Evolutionary conservation across 2,888 invertebrate genomes (phyloP), one percentile per base, ranked within the genome.

Genomic region (Griposia aprilina): DNA sequence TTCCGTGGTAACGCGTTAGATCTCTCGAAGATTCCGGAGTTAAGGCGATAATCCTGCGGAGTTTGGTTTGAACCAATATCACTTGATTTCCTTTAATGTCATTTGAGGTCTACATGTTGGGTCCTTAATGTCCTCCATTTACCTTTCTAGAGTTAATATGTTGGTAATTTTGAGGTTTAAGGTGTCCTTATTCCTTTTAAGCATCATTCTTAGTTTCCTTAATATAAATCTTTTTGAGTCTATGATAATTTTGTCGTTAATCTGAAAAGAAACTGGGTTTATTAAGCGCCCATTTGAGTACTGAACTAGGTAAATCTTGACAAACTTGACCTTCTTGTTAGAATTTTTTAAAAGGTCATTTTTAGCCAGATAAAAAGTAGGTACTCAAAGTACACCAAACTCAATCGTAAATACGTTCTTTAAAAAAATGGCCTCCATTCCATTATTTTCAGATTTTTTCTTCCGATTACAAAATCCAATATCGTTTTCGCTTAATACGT

Each of bases 401-500:
- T 20, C 6, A 73, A 79, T 30, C 67, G 2, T 50, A 20, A 26
- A 45, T 15, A 62, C 23, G 50, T 80, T 50, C 41, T 57, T 52
- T 20, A 23, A 72, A 68, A 60, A 57, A 10, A 59, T 26, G 57
- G 26, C 8, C 13, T 15, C 57, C 17, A 30, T 26, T 57, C 48
- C 3, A 41, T 59, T 68, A 23, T 70, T 73, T 60, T 52, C 0
- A 50, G n/a, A 23, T 15, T 76, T 69, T 62, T 70, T 63, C 60
- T 63, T 66, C 20, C 45, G 68, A 70, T 78, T 76, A 57, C 68
- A 65, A 76, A 72, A 68, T 77, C 77, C 71, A 81, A 78, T 75
- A 80, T 82, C 80, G 76, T 71, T 84, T 84, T 77, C 84, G 75
- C 60, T 84, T 80, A 66, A 84, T 80, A 80, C 74, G 66, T 84